Evolutionary conservation across 1,140 invertebrate species (phyloP), one percentile per base, ranked within the genome.

Genomic region (Polyergus mexicanus): DNA sequence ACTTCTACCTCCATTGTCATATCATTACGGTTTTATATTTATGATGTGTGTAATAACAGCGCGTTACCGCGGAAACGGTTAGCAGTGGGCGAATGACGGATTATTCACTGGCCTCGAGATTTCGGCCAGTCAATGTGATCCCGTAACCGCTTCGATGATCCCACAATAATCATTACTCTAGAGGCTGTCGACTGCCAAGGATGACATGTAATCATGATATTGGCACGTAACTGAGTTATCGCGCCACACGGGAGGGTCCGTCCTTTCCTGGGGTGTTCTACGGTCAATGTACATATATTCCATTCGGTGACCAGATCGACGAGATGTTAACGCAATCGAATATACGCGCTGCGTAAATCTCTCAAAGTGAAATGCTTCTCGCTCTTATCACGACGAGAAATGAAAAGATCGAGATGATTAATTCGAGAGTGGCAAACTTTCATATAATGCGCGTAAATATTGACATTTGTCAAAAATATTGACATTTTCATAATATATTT

Each of bases 121-220:
- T 88, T 90, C 80, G 85, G 66, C 51, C 41, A 77, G 69, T 72
- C 56, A 66, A 90, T 86, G 85, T 66, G 85, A 87, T 86, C 81
- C 75, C 35, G 63, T 72, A 65, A 78, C 63, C 85, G 72, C 60
- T 85, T 74, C 71, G 60, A 51, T 35, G 38, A 60, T 83, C 71
- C 69, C 74, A 74, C 76, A 78, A 86, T 85, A 80, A 85, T 87
- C 84, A 85, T 91, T 91, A 89, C 89, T 85, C 78, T 41, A 44
- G 77, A 60, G 85, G 85, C 80, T 75, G 89, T 91, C 85, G 88
- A 87, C 87, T 88, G 89, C 69, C 89, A 86, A 81, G 84, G 78
- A 88, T 90, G 89, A 90, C 89, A 54, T 81, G 89, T 87, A 90
- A 91, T 91, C 89, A 83, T 91, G 90, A 90, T 91, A 91, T 91